A percentile compares a stretch with the other conserved stretches of the same genome.
phyloP scores from a whole-genome alignment of 1,140 invertebrate genomes.

The Macrosteles quadrilineatus region DNA sequence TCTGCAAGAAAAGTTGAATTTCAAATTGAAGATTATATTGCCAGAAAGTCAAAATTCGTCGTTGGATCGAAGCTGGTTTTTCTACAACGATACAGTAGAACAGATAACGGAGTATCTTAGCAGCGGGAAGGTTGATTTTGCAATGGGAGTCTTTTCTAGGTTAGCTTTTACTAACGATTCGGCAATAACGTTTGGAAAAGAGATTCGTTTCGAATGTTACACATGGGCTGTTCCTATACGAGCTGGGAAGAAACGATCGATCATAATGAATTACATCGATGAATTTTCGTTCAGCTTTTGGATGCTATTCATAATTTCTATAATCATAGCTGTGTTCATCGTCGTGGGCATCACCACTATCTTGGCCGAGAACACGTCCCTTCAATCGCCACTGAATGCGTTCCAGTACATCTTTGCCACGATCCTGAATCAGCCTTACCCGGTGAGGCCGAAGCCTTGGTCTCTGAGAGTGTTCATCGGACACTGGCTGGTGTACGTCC shows the following conservation, averaged over 20 bases:
- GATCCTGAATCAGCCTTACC: constrained; percentile 35
- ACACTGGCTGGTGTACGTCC: constrained; percentile 36
- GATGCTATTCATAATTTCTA: constrained; percentile 24
- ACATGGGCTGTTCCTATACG: constrained; percentile 39
- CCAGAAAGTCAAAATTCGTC: constrained; percentile 8
- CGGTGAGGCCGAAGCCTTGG: constrained; percentile 11
- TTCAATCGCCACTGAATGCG: not conserved
- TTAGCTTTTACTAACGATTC: constrained; percentile 8
- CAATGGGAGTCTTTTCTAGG: constrained; percentile 14
- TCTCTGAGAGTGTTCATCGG: constrained; percentile 33
- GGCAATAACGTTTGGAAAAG: constrained; percentile 9
- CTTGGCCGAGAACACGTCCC: constrained; percentile 4
- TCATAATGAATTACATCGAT: constrained; percentile 35
- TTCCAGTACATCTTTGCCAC: constrained; percentile 32
- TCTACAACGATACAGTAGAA: constrained; percentile 8
- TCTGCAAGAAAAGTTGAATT: constrained; percentile 8
- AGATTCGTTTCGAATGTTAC: constrained; percentile 38
- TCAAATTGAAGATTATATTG: constrained; percentile 1
- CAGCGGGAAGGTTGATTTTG: constrained; percentile 6
- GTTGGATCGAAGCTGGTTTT: constrained; percentile 14
- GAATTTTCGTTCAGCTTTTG: constrained; percentile 36
- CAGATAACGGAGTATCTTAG: constrained; percentile 1
- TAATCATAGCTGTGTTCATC: not conserved
- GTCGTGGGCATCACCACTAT: not conserved
- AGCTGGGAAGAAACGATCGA: constrained; percentile 29